Evolutionary conservation across 1,140 invertebrate genomes (phyloP), one percentile per base, ranked within the genome.

Genomic region (Heliconius congener): DNA sequence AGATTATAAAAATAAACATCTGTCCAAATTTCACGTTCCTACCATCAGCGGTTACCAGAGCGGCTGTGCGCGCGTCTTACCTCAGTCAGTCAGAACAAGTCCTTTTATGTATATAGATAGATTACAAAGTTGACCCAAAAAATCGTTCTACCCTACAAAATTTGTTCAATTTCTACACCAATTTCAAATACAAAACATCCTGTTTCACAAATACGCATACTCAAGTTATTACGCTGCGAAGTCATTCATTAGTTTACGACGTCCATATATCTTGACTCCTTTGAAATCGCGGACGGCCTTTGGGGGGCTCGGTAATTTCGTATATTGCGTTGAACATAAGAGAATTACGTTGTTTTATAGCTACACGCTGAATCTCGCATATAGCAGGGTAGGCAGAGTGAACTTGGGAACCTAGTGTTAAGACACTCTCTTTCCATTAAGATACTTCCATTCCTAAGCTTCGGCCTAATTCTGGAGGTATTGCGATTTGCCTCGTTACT

Each of bases 221-320:
- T 74, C 50, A 75, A 73, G 79, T 79, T 82, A 82, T 83, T 82
- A 78, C 80, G 78, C 71, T 50, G 57, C 42, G 72, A 27, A 78
- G 60, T 76, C 79, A 78, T 84, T 82, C 83, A 84, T 84, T 84
- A 84, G 83, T 81, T 84, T 79, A 82, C 81, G 83, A 81, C 81
- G 74, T 27, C 81, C 82, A 82, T 84, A 81, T 84, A 66, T 66
- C 23, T 84, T 80, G 77, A 82, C 78, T 84, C 81, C 74, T 84
- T 84, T 84, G 83, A 84, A 77, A 76, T 70, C 57, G 50, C 77
- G 70, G 60, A 73, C 42, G 50, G n/a, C 4, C 13, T 34, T 74
- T 74, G 19, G 39, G 71, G 74, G 74, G 71, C 72, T 74, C 34
- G 73, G 80, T 78, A 78, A 78, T 81, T 78, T 71, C 73, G 80